Evolutionary conservation across 2,797 vertebrate genomes (phyloP).

Genomic region (Rallus crepitans): DNA sequence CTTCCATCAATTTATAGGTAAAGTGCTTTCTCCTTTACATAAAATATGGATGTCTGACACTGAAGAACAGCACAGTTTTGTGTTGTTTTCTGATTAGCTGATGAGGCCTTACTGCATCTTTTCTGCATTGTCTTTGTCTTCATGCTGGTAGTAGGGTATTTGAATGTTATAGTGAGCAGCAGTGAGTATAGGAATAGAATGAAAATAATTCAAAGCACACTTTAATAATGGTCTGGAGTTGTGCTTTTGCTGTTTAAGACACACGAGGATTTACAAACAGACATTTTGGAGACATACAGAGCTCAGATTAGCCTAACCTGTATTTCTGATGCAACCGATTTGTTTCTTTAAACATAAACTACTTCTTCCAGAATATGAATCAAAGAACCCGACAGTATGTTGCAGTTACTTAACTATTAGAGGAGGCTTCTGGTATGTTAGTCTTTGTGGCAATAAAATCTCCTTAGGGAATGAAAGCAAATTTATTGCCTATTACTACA

Average conservation of each 20-base stretch:
- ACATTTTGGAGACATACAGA: neutral
- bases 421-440: slow-evolving; percentile 1
- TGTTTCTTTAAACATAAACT: slow-evolving; percentile 30
- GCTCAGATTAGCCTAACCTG: neutral
- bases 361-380: slow-evolving; percentile 7
- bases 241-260: neutral
- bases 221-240: neutral
- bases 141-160: neutral
- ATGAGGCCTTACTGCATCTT: neutral
- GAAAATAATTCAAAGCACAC: neutral
- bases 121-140: neutral
- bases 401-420: slow-evolving; percentile 19
- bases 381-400: slow-evolving; percentile 10
- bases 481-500: slow-evolving; percentile 36
- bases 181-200: neutral
- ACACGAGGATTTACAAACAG: neutral
- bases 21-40: neutral
- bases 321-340: slow-evolving; percentile 1
- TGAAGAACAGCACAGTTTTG: neutral
- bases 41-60: neutral
- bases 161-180: neutral
- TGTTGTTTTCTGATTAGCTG: neutral
- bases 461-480: slow-evolving; percentile 11
- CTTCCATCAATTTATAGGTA: neutral
- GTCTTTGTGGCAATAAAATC: slow-evolving; percentile 29